Base-by-base conservation (phyloP, 2,888 invertebrate species). In the Parnassius mnemosyne region DNA sequence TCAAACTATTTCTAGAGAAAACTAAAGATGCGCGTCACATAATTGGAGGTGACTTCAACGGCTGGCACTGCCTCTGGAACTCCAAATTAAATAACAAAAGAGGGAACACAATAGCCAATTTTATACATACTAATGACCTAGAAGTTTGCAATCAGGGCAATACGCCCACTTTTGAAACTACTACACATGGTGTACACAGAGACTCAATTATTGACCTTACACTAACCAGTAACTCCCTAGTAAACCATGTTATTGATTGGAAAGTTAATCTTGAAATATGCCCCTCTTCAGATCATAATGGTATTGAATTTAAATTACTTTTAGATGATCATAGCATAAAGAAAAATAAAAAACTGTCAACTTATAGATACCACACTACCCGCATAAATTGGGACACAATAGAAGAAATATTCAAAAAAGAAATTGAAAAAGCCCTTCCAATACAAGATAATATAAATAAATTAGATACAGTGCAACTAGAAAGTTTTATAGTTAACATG, bases 121-220 rank as follows among this genome's bases (percentile, higher is more conserved):
- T 53, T 2, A 42, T 53, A 3, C 3, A 42, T n/a, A n/a, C 53
- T 10, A 42, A 42, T 53, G 13, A 53, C 41, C 41, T 41, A 25
- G n/a, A 41, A 2, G 5, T 13, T 5, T 54, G 54, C 43, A 54
- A 54, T 16, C 13, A 7, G 9, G 54, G 54, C 12, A 43, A 13
- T 9, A 54, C 13, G 9, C 54, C 54, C 13, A 54, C 54, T 9
- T 54, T 41, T n/a, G 54, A 54, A 44, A 43, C 54, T 43, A 10
- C 13, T n/a, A 43, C 54, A 13, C 54, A 54, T 13, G 41, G 41
- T 7, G 13, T 12, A 12, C 13, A 43, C 9, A 25, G 54, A 7
- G n/a, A 54, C 10, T 54, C 54, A 13, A 44, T 54, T 12, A 54
- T 53, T 41, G 53, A 53, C 12, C 53, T 53, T 3, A 53, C 53